phyloP scores from a whole-genome alignment of 2,797 vertebrate genomes.

The Hoplostethus atlanticus region DNA sequence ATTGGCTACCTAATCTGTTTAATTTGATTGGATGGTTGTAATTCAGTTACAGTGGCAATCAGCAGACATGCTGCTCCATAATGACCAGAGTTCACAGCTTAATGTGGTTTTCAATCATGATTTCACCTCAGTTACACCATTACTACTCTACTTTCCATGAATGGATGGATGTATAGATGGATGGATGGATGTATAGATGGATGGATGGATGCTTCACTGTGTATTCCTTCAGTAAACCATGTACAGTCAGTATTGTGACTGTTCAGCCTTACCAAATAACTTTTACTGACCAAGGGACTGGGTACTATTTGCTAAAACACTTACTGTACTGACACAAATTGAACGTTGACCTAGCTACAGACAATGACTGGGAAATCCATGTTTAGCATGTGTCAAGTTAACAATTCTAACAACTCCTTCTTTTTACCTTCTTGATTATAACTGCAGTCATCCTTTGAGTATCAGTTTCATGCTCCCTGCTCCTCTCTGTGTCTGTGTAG shows the following conservation, averaged over 20 bases:
- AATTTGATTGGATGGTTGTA: conserved; percentile 12
- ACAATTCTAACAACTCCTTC: conserved; percentile 37
- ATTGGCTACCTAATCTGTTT: conserved; percentile 40
- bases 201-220: conserved; percentile 13
- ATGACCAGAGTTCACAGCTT: conserved; percentile 10
- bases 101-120: conserved; percentile 21
- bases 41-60: conserved; percentile 43
- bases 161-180: not conserved
- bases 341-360: conserved; percentile 25
- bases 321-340: not conserved
- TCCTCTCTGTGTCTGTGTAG: conserved; percentile 72
- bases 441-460: conserved; percentile 6
- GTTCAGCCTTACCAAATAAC: conserved; percentile 13
- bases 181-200: not conserved
- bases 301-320: conserved; percentile 14
- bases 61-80: conserved; percentile 52
- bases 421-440: not conserved
- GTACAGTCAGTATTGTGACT: not conserved
- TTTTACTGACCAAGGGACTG: conserved; percentile 18
- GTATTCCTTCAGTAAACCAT: not conserved
- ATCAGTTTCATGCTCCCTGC: conserved; percentile 5
- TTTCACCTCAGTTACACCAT: conserved; percentile 23
- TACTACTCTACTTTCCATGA: not conserved
- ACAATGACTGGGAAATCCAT: conserved; percentile 20
- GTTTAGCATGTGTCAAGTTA: conserved; percentile 55